Evolutionary conservation across 2,113 vertebrate species (phyloP).

Genomic region (Charina bottae): DNA sequence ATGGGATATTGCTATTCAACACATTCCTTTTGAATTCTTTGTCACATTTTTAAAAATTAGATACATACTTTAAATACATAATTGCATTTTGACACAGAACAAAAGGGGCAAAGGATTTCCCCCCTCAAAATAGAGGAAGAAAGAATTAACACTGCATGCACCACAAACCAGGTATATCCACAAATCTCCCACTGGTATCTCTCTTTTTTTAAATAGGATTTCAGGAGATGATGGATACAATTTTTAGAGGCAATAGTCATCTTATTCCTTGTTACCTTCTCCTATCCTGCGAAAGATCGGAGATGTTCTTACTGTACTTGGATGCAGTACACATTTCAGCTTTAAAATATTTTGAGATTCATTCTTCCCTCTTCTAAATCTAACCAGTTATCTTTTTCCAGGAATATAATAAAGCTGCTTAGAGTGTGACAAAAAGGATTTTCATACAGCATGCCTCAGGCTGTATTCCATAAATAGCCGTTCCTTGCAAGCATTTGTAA

Average conservation of each 20-base stretch:
- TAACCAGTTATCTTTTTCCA: not conserved
- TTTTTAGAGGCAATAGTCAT: not conserved
- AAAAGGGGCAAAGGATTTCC: not conserved
- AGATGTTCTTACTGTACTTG: not conserved
- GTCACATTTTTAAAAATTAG: not conserved
- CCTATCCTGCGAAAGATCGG: not conserved
- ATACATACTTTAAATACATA: not conserved
- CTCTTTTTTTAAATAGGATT: not conserved
- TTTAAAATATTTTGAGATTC: not conserved
- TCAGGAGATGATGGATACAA: not conserved
- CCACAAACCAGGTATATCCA: not conserved
- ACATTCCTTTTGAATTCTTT: not conserved
- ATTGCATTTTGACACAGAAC: not conserved
- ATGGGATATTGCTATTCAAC: not conserved
- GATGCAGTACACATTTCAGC: not conserved
- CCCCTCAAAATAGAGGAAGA: not conserved
- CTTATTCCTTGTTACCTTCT: not conserved
- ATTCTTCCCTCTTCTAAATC: not conserved
- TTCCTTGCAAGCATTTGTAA: not conserved
- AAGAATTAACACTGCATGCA: not conserved
- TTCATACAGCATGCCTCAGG: too few species aligned
- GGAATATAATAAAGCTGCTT: not conserved
- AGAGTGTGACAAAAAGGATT: not conserved
- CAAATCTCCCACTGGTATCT: not conserved
- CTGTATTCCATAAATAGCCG: not conserved